These are phyloP conservation scores for Perithous albicinctus DNA, from an alignment of 2,888 invertebrate genomes.

Conservation along the genomic window DNA sequence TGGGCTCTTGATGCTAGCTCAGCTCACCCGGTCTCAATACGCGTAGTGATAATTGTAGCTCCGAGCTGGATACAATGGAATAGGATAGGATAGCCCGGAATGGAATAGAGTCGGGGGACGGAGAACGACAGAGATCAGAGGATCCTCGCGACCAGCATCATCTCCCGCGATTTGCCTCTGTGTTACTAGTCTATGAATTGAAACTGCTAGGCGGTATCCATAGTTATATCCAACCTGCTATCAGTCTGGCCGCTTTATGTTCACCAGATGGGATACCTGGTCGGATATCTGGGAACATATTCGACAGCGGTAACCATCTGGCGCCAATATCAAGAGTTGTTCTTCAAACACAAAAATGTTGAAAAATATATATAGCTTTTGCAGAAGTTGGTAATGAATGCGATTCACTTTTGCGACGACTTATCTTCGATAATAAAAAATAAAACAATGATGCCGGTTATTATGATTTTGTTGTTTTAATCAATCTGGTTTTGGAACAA, in stretches of 20 bases:
- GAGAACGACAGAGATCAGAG: slow-evolving; percentile 55
- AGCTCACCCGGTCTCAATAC: slow-evolving; percentile 50
- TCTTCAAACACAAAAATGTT: not conserved
- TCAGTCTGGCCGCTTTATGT: not conserved
- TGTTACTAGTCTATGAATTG: slow-evolving; percentile 46
- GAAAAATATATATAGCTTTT: too few relatives aligned
- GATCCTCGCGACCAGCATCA: slow-evolving; percentile 48
- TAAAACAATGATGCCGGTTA: not conserved
- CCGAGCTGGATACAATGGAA: slow-evolving; percentile 71
- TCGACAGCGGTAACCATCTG: not conserved
- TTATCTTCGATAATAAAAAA: not conserved
- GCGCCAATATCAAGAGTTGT: not conserved
- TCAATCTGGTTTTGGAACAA: not conserved
- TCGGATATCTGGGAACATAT: not conserved
- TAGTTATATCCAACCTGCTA: slow-evolving; percentile 30
- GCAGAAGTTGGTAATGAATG: too few relatives aligned
- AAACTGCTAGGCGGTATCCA: slow-evolving; percentile 31
- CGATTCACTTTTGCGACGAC: not conserved
- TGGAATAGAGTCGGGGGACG: slow-evolving; percentile 53
- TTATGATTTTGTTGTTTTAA: not conserved
- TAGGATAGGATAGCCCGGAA: slow-evolving; percentile 52
- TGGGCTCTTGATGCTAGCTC: slow-evolving; percentile 38
- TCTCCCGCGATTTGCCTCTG: slow-evolving; percentile 27
- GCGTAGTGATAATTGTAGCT: slow-evolving; percentile 78
- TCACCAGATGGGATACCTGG: not conserved